Percentiles rank a stretch among this genome's conserved stretches.
Evolutionary conservation across 2,888 invertebrate species (phyloP).

Genomic region (Andrena dorsata): DNA sequence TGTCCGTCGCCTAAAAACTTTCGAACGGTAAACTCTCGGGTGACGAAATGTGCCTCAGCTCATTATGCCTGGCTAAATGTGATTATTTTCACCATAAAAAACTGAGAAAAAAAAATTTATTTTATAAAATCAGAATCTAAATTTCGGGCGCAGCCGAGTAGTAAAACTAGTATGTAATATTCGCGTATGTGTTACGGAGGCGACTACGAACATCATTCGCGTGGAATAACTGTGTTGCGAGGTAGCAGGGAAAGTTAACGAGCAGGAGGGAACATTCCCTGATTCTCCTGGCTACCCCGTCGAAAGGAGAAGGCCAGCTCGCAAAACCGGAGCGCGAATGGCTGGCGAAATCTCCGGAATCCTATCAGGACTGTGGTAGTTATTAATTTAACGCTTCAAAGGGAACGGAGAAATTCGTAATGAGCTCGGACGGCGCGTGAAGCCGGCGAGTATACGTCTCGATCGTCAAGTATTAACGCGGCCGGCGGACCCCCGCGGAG

Average conservation of each 20-base stretch:
- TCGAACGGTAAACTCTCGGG: too few relatives aligned
- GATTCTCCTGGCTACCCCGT: background rate
- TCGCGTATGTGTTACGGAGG: too few relatives aligned
- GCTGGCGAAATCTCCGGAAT: conserved; percentile 41
- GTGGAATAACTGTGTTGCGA: background rate
- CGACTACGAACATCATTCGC: background rate
- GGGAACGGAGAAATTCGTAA: conserved; percentile 52
- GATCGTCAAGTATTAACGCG: conserved; percentile 61
- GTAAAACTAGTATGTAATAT: too few relatives aligned
- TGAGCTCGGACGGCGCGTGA: conserved; percentile 44
- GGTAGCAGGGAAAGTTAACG: conserved; percentile 5
- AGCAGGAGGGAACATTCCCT: conserved; percentile 6
- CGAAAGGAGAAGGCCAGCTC: background rate
- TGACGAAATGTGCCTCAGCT: too few relatives aligned
- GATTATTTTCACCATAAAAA: too few relatives aligned
- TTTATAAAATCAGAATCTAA: too few relatives aligned
- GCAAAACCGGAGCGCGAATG: background rate
- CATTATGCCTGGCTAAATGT: too few relatives aligned
- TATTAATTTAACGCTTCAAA: conserved; percentile 61
- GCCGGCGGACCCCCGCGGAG: conserved; percentile 6
- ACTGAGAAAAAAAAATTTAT: too few relatives aligned
- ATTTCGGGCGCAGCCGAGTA: too few relatives aligned
- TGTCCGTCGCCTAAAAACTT: too few relatives aligned
- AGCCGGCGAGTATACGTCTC: conserved; percentile 54
- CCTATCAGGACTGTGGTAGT: conserved; percentile 46